These are phyloP conservation scores for Zonotrichia albicollis DNA, from an alignment of 2,797 vertebrate genomes.

Conservation along the genomic window DNA sequence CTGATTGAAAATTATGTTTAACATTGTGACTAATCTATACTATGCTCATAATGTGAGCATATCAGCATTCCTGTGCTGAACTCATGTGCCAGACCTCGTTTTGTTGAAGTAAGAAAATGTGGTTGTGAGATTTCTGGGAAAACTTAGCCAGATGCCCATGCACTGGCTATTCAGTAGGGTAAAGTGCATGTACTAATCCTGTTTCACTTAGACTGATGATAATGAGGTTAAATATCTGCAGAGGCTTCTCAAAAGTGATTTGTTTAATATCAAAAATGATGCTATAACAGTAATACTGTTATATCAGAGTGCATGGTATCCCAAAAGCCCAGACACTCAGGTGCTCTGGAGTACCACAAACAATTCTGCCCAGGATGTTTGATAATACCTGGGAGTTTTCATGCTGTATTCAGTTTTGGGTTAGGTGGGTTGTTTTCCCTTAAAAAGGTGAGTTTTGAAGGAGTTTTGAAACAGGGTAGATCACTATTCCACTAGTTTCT, in stretches of 20 bases:
- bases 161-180: neutral
- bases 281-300: neutral
- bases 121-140: neutral
- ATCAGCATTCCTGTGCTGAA: neutral
- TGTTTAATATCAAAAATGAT: neutral
- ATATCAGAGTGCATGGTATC: neutral
- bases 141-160: neutral
- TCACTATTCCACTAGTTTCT: neutral
- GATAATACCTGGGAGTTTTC: neutral
- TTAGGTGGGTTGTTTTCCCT: neutral
- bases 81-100: neutral
- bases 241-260: neutral
- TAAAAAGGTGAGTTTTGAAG: neutral
- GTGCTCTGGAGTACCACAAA: neutral
- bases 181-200: neutral
- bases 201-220: neutral
- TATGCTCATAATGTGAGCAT: neutral
- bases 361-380: neutral
- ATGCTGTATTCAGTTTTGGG: neutral
- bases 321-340: neutral
- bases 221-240: neutral
- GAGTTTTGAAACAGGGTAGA: neutral
- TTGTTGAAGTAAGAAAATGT: conserved; percentile 13
- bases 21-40: neutral
- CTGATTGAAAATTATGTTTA: neutral